phyloP scores from a whole-genome alignment of 2,888 invertebrate species.

The Polietes domitor region DNA sequence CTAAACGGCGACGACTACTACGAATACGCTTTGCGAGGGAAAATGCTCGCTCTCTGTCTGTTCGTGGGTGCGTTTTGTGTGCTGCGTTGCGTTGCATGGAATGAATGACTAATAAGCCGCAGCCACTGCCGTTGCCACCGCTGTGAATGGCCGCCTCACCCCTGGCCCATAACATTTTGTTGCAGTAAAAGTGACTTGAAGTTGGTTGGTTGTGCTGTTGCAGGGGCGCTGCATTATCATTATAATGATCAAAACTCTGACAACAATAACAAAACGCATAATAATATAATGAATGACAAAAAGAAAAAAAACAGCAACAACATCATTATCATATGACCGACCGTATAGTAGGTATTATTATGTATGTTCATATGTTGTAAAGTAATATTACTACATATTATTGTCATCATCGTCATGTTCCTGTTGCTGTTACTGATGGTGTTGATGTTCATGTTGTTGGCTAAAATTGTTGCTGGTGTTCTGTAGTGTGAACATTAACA shows the following conservation, averaged over 20 bases:
- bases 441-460: conserved; percentile 22
- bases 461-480: not conserved
- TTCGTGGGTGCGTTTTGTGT: conserved; percentile 15
- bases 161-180: conserved; percentile 25
- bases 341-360: not conserved
- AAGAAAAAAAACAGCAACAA: too few species aligned
- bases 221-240: conserved; percentile 8
- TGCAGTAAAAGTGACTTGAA: conserved; percentile 4
- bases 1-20: not conserved
- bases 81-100: not conserved
- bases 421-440: conserved; percentile 1
- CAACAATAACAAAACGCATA: conserved; percentile 18
- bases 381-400: not conserved
- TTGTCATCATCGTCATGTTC: conserved; percentile 1
- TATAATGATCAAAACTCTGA: not conserved
- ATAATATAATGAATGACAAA: not conserved
- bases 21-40: not conserved
- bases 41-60: not conserved
- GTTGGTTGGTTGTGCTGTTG: not conserved
- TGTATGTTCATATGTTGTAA: not conserved
- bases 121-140: not conserved
- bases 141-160: not conserved
- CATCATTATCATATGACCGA: conserved; percentile 32
- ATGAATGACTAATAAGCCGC: conserved; percentile 34
- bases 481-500: conserved; percentile 29